Evolutionary conservation across 2,797 vertebrate species (phyloP).

Genomic region (Margarornis squamiger): DNA sequence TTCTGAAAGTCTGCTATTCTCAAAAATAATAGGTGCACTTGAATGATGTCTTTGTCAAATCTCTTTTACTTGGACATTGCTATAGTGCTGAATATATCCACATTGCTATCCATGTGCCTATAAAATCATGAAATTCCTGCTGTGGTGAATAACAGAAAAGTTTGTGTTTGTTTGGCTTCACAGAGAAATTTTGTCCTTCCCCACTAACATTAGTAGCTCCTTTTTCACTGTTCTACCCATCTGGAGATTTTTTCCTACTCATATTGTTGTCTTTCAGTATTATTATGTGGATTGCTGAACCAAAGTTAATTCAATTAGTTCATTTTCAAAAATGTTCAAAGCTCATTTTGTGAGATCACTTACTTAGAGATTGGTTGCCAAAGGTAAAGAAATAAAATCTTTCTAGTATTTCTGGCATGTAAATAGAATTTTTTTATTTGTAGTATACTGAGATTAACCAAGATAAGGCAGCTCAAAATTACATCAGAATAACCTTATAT

Average conservation of each 20-base stretch:
- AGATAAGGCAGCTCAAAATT: not conserved
- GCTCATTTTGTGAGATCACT: not conserved
- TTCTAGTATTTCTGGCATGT: not conserved
- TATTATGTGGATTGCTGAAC: not conserved
- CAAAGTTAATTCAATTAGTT: not conserved
- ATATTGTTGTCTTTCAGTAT: not conserved
- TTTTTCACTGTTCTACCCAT: not conserved
- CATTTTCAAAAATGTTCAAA: not conserved
- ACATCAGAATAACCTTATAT: not conserved
- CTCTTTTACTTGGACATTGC: not conserved
- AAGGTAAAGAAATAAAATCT: not conserved
- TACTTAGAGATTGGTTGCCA: not conserved
- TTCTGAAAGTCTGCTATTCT: not conserved
- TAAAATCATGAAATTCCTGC: not conserved
- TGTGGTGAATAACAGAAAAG: not conserved
- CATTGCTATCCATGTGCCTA: accelerated
- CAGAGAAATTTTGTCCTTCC: not conserved
- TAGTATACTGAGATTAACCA: not conserved
- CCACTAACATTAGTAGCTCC: not conserved
- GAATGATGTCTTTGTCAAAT: not conserved
- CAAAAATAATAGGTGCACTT: not conserved
- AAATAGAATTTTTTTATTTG: not conserved
- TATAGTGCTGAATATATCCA: not conserved
- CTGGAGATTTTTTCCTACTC: not conserved
- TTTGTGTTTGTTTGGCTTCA: not conserved